Evolutionary conservation across 1,140 invertebrate species (phyloP).

Genomic region (Drosophila repleta): DNA sequence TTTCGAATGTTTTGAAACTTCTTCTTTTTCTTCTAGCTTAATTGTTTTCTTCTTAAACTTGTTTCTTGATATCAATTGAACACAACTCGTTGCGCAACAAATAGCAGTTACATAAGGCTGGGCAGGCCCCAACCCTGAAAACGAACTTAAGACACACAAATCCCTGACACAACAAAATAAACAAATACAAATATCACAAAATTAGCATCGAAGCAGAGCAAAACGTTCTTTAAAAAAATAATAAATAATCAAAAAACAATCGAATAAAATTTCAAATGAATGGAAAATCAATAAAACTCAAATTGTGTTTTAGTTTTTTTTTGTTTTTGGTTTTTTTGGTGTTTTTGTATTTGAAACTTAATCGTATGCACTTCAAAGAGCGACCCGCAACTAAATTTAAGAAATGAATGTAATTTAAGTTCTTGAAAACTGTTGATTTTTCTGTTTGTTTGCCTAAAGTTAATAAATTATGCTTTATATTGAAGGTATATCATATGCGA

Average conservation of each 20-base stretch:
- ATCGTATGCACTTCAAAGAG: constrained; percentile 47
- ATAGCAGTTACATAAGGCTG: constrained; percentile 65
- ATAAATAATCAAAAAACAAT: constrained; percentile 31
- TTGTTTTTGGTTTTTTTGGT: constrained; percentile 48
- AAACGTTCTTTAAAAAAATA: constrained; percentile 38
- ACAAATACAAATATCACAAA: constrained; percentile 80
- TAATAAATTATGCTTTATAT: constrained; percentile 74
- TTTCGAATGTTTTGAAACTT: constrained; percentile 43
- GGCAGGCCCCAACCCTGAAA: constrained; percentile 34
- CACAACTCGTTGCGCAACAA: constrained; percentile 74
- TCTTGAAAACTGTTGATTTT: constrained; percentile 34
- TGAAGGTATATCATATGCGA: constrained; percentile 67
- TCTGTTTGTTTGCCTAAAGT: constrained; percentile 36
- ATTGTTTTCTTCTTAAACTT: constrained; percentile 5
- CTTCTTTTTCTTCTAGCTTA: not conserved
- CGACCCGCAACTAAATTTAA: constrained; percentile 59
- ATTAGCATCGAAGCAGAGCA: constrained; percentile 78
- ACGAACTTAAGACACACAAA: not conserved
- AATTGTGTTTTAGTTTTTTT: constrained; percentile 58
- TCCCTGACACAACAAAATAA: constrained; percentile 8
- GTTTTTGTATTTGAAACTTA: constrained; percentile 63
- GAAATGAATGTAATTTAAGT: constrained; percentile 60
- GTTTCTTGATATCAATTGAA: constrained; percentile 73
- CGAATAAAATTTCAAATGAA: constrained; percentile 13
- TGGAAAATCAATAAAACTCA: constrained; percentile 71